Evolutionary conservation across 2,888 invertebrate genomes (phyloP).

Genomic region (Tolmerus cingulatus): DNA sequence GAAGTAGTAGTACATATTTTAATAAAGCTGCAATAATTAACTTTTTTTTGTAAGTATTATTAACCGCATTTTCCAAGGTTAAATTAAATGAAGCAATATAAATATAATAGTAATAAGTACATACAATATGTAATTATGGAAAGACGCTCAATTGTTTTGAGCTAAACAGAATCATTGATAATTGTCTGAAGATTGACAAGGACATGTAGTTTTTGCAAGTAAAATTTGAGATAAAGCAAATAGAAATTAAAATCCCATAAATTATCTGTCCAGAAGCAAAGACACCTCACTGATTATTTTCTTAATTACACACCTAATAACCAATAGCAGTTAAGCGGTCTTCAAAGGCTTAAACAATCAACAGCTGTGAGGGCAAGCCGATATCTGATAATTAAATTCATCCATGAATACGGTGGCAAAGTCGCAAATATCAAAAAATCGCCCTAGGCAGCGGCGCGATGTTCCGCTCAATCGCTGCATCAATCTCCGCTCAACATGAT

Average conservation of each 20-base stretch:
- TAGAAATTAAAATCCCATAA: not conserved
- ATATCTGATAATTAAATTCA: not conserved
- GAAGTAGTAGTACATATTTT: too few relatives aligned
- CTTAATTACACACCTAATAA: not conserved
- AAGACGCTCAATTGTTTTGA: not conserved
- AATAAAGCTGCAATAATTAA: too few relatives aligned
- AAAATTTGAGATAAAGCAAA: not conserved
- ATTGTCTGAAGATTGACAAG: not conserved
- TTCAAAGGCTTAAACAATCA: not conserved
- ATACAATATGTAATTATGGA: too few relatives aligned
- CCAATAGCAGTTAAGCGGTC: not conserved
- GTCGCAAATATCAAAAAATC: not conserved
- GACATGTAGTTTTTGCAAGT: not conserved
- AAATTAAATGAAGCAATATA: too few relatives aligned
- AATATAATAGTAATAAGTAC: too few relatives aligned
- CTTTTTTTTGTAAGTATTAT: too few relatives aligned
- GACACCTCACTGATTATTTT: not conserved
- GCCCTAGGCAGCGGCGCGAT: not conserved
- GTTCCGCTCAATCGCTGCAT: not conserved
- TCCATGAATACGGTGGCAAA: not conserved
- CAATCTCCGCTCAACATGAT: not conserved
- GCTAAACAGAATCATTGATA: not conserved
- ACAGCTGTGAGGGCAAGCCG: not conserved
- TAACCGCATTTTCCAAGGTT: too few relatives aligned
- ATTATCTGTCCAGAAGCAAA: not conserved